phyloP scores from a whole-genome alignment of 2,888 invertebrate species.

The Sepioteuthis lessoniana region DNA sequence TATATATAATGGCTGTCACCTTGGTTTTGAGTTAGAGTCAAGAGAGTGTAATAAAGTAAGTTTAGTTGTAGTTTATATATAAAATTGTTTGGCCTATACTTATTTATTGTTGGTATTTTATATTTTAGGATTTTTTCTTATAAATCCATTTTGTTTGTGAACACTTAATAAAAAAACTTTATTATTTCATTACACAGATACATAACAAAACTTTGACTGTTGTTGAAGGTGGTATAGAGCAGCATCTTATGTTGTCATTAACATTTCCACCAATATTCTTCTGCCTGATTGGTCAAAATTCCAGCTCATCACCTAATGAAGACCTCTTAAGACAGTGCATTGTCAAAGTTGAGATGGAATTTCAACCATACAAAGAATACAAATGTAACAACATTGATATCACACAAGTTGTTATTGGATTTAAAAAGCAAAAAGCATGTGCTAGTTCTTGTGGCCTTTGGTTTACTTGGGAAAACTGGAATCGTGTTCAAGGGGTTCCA shows the following conservation, averaged over 20 bases:
- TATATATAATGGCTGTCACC: too few species aligned
- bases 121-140: too few species aligned
- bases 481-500: neutral
- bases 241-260: neutral
- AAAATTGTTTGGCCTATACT: too few species aligned
- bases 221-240: constrained; percentile 36
- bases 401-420: constrained; percentile 35
- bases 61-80: too few species aligned
- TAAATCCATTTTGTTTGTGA: too few species aligned
- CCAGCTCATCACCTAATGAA: neutral
- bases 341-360: neutral
- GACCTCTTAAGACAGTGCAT: neutral
- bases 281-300: neutral
- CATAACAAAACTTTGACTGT: constrained; percentile 42
- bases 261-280: constrained; percentile 45
- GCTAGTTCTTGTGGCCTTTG: neutral
- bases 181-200: neutral
- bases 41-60: too few species aligned
- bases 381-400: neutral
- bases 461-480: constrained; percentile 36
- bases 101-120: too few species aligned
- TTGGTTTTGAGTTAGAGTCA: too few species aligned
- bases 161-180: neutral
- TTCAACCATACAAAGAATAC: constrained; percentile 35
- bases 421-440: neutral